phyloP scores from a whole-genome alignment of 92 coral and sea anemone genomes.

The Anthopleura xanthogrammica region DNA sequence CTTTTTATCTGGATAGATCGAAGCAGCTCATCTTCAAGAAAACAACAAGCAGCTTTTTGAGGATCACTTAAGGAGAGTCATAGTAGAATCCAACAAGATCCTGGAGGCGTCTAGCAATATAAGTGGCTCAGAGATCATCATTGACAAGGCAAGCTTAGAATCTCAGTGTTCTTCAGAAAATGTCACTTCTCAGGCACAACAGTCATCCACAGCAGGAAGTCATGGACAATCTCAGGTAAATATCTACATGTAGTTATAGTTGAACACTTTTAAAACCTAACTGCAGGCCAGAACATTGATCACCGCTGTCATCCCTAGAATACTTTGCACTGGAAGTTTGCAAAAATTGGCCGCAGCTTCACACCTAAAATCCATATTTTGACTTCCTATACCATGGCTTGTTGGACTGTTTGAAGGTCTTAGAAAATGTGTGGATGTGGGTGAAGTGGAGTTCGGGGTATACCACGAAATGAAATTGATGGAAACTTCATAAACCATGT shows the following conservation, averaged over 20 bases:
- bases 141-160: constrained; percentile 63
- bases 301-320: too few relatives aligned
- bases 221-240: constrained; percentile 20
- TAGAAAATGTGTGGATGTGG: too few relatives aligned
- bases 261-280: too few relatives aligned
- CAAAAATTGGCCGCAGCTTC: too few relatives aligned
- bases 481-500: too few relatives aligned
- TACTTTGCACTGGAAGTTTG: too few relatives aligned
- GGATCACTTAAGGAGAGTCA: constrained; percentile 77
- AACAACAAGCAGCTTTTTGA: constrained; percentile 84
- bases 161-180: constrained; percentile 36
- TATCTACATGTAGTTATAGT: not conserved
- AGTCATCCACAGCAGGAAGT: not conserved
- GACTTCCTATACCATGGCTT: too few relatives aligned
- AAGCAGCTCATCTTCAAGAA: constrained; percentile 88
- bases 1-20: constrained; percentile 48
- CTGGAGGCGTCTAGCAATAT: constrained; percentile 53
- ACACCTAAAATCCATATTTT: too few relatives aligned
- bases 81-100: constrained; percentile 64
- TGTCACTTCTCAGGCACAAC: constrained; percentile 1
- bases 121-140: constrained; percentile 60
- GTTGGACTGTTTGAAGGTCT: too few relatives aligned
- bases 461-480: too few relatives aligned
- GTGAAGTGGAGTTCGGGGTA: too few relatives aligned
- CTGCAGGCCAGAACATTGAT: too few relatives aligned